These are phyloP conservation scores for Campylomormyrus numenius DNA, from an alignment of 2,113 vertebrate species.

Conservation along the genomic window DNA sequence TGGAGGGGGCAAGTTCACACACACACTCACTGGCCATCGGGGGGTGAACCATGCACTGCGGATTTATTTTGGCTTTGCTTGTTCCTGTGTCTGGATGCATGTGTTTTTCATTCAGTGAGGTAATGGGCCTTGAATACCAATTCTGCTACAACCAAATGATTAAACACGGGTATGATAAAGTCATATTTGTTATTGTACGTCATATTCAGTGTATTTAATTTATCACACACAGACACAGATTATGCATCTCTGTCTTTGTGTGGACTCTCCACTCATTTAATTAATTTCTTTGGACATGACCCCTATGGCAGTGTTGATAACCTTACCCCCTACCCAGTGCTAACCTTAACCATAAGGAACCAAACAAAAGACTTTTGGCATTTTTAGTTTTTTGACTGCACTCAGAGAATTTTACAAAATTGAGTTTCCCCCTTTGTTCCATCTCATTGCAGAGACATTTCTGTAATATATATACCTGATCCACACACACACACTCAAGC, in stretches of 20 bases:
- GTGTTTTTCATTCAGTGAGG: background rate
- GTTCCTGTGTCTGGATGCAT: background rate
- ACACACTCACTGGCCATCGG: background rate
- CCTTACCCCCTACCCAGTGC: background rate
- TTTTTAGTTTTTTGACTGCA: background rate
- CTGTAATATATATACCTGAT: background rate
- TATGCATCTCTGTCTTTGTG: background rate
- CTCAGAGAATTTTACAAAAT: background rate
- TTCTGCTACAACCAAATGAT: background rate
- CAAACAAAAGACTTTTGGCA: background rate
- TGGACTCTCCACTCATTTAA: background rate
- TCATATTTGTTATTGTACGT: background rate
- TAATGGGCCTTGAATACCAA: background rate
- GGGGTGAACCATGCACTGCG: background rate
- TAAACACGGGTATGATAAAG: background rate
- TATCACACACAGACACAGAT: background rate
- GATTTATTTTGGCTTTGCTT: background rate
- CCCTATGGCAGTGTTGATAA: no score
- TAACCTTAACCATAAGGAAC: background rate
- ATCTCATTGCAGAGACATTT: background rate
- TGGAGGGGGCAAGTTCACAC: slow-evolving; percentile 38
- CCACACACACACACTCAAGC: background rate
- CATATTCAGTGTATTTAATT: background rate
- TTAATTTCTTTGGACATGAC: background rate
- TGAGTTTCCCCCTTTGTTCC: background rate